These are phyloP conservation scores for Mayetiola destructor DNA, from an alignment of 2,888 invertebrate genomes.

Conservation along the genomic window DNA sequence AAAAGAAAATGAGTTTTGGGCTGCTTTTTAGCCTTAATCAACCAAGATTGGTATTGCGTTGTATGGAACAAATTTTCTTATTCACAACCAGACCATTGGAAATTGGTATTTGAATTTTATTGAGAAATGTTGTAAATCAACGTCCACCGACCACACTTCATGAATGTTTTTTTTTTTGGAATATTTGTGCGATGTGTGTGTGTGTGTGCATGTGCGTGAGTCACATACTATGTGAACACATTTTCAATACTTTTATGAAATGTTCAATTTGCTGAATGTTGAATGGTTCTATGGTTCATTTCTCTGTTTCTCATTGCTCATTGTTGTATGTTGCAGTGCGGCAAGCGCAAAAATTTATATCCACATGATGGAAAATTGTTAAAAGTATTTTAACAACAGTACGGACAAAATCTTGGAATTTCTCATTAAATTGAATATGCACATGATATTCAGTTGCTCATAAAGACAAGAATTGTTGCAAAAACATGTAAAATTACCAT, in stretches of 20 bases:
- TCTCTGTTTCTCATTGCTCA: too few relatives aligned
- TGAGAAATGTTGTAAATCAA: not conserved
- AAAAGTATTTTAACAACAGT: conserved; percentile 11
- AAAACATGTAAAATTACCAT: too few relatives aligned
- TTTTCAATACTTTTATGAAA: too few relatives aligned
- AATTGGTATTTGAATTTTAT: not conserved
- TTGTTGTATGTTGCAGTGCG: too few relatives aligned
- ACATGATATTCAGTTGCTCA: not conserved
- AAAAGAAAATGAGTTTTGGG: not conserved
- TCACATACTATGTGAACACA: too few relatives aligned
- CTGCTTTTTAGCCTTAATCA: not conserved
- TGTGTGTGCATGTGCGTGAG: not conserved
- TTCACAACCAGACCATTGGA: not conserved
- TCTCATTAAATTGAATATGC: conserved; percentile 7
- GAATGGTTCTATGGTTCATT: too few relatives aligned
- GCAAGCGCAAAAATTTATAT: conserved; percentile 1
- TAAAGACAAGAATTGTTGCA: not conserved
- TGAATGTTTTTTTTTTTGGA: not conserved
- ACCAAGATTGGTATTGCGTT: too few relatives aligned
- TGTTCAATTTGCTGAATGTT: too few relatives aligned
- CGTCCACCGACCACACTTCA: not conserved
- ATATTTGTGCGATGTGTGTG: not conserved
- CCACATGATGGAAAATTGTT: not conserved
- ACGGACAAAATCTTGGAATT: conserved; percentile 11
- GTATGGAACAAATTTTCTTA: not conserved